These are phyloP conservation scores for Macrobrachium nipponense DNA, from an alignment of 1,140 invertebrate species.

Conservation along the genomic window DNA sequence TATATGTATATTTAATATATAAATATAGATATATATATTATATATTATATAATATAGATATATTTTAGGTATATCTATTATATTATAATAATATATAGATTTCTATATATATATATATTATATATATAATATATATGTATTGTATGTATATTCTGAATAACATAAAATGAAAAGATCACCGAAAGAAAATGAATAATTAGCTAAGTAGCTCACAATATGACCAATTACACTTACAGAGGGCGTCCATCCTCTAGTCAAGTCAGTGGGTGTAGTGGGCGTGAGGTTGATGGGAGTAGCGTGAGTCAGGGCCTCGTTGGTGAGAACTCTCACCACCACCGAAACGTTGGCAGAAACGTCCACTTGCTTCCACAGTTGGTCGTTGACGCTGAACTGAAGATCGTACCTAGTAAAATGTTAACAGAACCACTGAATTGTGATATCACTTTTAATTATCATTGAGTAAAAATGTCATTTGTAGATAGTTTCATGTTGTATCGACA, in stretches of 20 bases:
- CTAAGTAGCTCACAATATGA: too few relatives aligned
- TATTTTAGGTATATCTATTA: background rate
- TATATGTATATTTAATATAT: conserved; percentile 27
- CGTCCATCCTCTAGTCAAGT: background rate
- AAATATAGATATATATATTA: conserved; percentile 31
- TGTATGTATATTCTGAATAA: too few relatives aligned
- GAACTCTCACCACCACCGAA: conserved; percentile 7
- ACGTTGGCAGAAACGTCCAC: conserved; percentile 12
- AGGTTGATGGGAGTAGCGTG: background rate
- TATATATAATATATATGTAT: background rate
- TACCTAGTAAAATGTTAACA: background rate
- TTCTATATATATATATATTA: background rate
- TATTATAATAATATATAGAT: too few relatives aligned
- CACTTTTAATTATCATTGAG: background rate
- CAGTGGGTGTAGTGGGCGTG: conserved; percentile 4
- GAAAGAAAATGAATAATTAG: too few relatives aligned
- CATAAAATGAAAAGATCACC: background rate
- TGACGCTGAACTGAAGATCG: conserved; percentile 15
- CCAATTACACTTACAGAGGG: background rate
- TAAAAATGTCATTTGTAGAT: too few relatives aligned
- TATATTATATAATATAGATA: background rate
- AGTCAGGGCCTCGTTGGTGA: conserved; percentile 5
- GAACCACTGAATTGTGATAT: too few relatives aligned
- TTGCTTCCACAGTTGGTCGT: background rate
- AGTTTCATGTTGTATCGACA: too few relatives aligned